Percentiles rank a stretch among this genome's conserved stretches.
Evolutionary conservation across 1,140 invertebrate genomes (phyloP).

Genomic region (Lordiphosa collinella): DNA sequence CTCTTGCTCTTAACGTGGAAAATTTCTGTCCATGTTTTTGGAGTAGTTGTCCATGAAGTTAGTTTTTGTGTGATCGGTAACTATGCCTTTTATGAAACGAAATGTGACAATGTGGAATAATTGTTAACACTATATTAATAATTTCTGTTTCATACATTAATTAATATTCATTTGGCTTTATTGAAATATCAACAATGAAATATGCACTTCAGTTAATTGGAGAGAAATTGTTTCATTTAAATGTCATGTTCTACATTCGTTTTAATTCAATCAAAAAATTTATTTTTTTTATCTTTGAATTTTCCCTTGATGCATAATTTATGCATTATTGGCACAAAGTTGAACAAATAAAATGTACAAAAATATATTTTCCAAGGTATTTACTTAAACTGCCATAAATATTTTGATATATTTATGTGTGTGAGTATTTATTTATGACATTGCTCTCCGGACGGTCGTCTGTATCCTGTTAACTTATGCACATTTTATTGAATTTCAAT

Average conservation of each 20-base stretch:
- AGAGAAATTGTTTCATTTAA: neutral
- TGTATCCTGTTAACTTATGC: neutral
- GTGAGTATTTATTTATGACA: constrained; percentile 54
- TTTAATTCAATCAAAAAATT: constrained; percentile 14
- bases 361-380: constrained; percentile 24
- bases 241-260: constrained; percentile 7
- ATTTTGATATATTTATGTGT: constrained; percentile 45
- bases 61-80: too few relatives aligned
- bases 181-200: constrained; percentile 1
- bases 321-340: constrained; percentile 22
- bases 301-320: constrained; percentile 27
- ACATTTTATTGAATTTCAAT: constrained; percentile 44
- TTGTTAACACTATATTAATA: too few relatives aligned
- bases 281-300: neutral
- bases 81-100: too few relatives aligned
- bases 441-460: neutral
- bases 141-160: neutral
- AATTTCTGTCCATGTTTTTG: too few relatives aligned
- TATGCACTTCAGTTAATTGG: constrained; percentile 10
- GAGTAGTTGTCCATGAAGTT: too few relatives aligned
- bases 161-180: constrained; percentile 15
- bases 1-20: too few relatives aligned
- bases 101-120: too few relatives aligned
- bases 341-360: constrained; percentile 21
- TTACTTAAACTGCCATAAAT: constrained; percentile 26